Evolutionary conservation across 2,888 invertebrate species (phyloP), one percentile per base, ranked within the genome.

Genomic region (Rugalucina vietnamica): DNA sequence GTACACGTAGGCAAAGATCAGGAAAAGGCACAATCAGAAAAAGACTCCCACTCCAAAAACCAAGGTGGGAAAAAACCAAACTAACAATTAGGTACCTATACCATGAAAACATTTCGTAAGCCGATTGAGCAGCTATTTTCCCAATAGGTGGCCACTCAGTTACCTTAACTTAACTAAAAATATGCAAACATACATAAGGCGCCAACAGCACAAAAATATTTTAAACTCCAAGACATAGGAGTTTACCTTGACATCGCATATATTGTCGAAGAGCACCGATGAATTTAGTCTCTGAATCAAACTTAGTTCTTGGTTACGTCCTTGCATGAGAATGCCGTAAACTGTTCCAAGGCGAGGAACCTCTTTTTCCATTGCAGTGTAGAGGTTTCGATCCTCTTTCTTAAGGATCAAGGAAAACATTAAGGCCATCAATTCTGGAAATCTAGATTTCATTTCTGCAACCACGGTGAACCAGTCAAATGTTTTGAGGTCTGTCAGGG

Each of bases 221-320:
- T n/a, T n/a, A n/a, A n/a, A n/a, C n/a, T 43, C 18, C 18, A 8
- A 8, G 8, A 18, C 10, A 43, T 18, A 8, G 43, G 24, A 29
- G 10, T 18, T 69, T 79, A 79, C 79, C 73, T 79, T 74, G 27
- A 43, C 49, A 24, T 79, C 74, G 43, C 79, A 79, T 4, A 79
- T 50, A 69, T 73, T 73, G 70, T 79, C 73, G 39, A 79, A 65
- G 21, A 73, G 57, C 14, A 43, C 4, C 1, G 43, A 32, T 12
- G 32, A 24, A 21, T 65, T 69, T 34, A 74, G 12, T 43, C 69
- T 73, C 34, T 79, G 79, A 18, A 65, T 36, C 4, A 29, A 12
- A 43, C 69, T 79, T 18, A 74, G 36, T 36, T 73, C 74, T 18
- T 36, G 32, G 39, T 74, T 43, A 27, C 74, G 18, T 12, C 34